Evolutionary conservation across 2,113 vertebrate species (phyloP).

Genomic region (Rhinolophus ferrumequinum): DNA sequence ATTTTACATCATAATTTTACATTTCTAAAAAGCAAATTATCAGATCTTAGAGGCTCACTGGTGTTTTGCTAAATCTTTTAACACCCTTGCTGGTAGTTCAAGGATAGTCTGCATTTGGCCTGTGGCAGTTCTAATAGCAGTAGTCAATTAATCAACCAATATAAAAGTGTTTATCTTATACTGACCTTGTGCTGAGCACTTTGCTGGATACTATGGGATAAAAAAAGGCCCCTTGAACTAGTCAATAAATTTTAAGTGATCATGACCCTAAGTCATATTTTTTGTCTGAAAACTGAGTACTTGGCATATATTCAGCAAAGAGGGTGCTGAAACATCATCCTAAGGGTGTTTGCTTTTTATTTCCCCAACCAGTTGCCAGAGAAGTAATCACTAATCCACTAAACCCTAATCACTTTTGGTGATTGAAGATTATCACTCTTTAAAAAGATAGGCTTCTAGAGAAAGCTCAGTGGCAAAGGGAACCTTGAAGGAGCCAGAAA

Average conservation of each 20-base stretch:
- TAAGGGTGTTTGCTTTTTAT: conserved; percentile 5
- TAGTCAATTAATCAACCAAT: conserved; percentile 50
- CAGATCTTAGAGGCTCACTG: neutral
- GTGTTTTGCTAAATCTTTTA: conserved; percentile 40
- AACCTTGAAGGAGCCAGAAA: conserved; percentile 37
- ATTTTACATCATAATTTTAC: neutral
- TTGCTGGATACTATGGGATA: neutral
- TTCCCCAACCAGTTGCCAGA: conserved; percentile 1
- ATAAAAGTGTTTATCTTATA: conserved; percentile 49
- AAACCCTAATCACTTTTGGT: conserved; percentile 28
- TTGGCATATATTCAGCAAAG: neutral
- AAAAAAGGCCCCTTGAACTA: conserved; percentile 1
- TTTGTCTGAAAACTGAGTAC: conserved; percentile 46
- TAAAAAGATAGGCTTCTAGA: neutral
- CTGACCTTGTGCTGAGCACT: conserved; percentile 32
- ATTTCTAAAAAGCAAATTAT: conserved; percentile 36
- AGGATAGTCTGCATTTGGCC: conserved; percentile 40
- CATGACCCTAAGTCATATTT: neutral
- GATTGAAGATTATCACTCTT: conserved; percentile 4
- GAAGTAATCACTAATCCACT: neutral
- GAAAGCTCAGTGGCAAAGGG: conserved; percentile 12
- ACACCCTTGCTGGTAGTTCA: conserved; percentile 23
- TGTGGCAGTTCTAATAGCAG: conserved; percentile 16
- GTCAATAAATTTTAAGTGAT: conserved; percentile 55
- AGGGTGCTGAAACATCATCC: neutral